Conservation (phyloP, 2,888 invertebrate species). For the Thysanoteuthis rhombus region DNA sequence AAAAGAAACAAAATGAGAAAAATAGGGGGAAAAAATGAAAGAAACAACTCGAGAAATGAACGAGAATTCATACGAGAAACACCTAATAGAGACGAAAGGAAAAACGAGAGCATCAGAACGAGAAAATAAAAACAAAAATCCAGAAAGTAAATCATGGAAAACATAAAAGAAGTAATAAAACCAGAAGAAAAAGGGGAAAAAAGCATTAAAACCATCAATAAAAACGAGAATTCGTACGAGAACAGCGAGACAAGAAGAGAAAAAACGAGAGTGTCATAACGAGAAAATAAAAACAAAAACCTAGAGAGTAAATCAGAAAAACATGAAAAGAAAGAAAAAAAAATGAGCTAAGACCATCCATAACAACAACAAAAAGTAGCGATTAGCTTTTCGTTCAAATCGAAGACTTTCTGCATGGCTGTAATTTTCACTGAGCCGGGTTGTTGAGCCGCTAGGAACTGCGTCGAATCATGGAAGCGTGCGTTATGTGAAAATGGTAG, state of each 20-base stretch:
- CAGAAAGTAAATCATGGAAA: too few relatives aligned
- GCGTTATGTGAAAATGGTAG: conserved; percentile 12
- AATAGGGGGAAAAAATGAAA: too few relatives aligned
- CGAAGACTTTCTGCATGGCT: neutral
- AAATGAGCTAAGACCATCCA: neutral
- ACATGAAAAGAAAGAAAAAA: neutral
- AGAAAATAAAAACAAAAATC: neutral
- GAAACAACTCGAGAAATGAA: neutral
- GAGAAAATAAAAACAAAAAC: neutral
- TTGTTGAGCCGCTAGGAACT: conserved; percentile 12
- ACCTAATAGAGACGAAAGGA: conserved; percentile 13
- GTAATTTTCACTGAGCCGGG: neutral
- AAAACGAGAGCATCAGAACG: neutral
- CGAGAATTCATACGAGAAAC: conserved; percentile 13
- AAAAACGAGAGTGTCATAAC: neutral
- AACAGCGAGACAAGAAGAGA: conserved; percentile 12
- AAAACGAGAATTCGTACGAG: conserved; percentile 18
- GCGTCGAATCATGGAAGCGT: neutral
- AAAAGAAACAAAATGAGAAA: neutral
- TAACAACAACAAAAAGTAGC: neutral
- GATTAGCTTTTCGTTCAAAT: neutral
- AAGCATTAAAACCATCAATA: neutral
- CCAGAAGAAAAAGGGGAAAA: too few relatives aligned
- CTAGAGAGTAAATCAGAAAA: neutral
- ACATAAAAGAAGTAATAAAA: conserved; percentile 15